Evolutionary conservation across 2,113 vertebrate species (phyloP).

Genomic region (Syngnathus scovelli): DNA sequence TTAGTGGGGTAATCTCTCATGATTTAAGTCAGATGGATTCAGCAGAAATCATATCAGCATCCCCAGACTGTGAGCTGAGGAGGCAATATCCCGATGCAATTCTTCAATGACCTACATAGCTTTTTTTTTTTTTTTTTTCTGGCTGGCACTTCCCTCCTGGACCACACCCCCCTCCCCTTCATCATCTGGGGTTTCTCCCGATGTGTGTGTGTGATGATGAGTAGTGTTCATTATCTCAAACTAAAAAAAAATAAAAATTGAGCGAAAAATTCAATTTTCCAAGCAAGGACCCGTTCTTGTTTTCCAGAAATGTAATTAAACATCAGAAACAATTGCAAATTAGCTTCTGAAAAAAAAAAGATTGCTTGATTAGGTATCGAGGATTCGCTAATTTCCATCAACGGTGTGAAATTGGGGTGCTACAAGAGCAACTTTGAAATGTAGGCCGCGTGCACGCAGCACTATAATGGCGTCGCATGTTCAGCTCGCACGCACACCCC

Average conservation of each 20-base stretch:
- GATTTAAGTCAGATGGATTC: conserved; percentile 67
- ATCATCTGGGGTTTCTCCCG: conserved; percentile 48
- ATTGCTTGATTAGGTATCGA: conserved; percentile 58
- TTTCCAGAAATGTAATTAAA: conserved; percentile 60
- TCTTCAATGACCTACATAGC: conserved; percentile 71
- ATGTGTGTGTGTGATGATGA: conserved; percentile 56
- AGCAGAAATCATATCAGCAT: conserved; percentile 69
- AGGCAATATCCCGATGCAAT: conserved; percentile 66
- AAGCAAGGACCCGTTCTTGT: conserved; percentile 4
- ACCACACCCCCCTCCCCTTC: conserved; percentile 16
- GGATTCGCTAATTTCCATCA: conserved; percentile 60
- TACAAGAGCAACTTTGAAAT: conserved; percentile 26
- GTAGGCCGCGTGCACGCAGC: conserved; percentile 17
- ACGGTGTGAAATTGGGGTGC: conserved; percentile 58
- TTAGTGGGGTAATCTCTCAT: conserved; percentile 59
- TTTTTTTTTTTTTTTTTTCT: conserved; percentile 29
- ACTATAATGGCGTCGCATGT: conserved; percentile 48
- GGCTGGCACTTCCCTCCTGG: conserved; percentile 50
- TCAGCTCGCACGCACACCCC: conserved; percentile 40
- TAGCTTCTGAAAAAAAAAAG: conserved; percentile 41
- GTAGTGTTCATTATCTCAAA: conserved; percentile 50
- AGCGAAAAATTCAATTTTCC: conserved; percentile 22
- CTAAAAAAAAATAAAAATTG: conserved; percentile 2
- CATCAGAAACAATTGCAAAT: conserved; percentile 50
- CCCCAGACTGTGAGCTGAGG: conserved; percentile 58